phyloP scores from a whole-genome alignment of 2,113 vertebrate genomes.

The Epinephelus moara region DNA sequence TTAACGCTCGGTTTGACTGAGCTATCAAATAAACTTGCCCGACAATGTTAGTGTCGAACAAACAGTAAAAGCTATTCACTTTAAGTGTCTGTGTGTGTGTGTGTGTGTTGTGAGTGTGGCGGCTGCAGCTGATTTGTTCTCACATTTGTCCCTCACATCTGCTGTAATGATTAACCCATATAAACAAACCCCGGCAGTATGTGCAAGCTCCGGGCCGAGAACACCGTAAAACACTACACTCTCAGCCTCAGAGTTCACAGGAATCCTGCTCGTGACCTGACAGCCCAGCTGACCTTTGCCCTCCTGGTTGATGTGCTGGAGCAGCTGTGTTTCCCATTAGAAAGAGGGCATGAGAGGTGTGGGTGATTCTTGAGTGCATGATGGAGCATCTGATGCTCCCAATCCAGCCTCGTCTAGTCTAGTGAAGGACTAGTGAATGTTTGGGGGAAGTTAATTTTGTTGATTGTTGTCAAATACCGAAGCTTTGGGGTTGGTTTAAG shows the following conservation, averaged over 20 bases:
- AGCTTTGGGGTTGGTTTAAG: not conserved
- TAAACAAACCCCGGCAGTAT: conserved; percentile 27
- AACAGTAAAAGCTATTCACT: not conserved
- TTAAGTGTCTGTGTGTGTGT: not conserved
- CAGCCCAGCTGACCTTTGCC: conserved; percentile 49
- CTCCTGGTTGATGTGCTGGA: conserved; percentile 23
- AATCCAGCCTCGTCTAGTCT: not conserved
- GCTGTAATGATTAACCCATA: conserved; percentile 58
- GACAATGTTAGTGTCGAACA: not conserved
- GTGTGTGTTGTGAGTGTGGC: not conserved
- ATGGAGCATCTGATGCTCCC: not conserved
- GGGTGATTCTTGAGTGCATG: conserved; percentile 2
- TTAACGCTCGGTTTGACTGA: conserved; percentile 13
- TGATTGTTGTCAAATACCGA: no score
- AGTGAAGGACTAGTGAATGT: conserved; percentile 6
- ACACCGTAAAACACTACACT: conserved; percentile 40
- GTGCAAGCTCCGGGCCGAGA: not conserved
- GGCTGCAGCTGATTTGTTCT: conserved; percentile 21
- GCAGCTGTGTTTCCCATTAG: conserved; percentile 68
- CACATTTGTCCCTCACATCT: conserved; percentile 57
- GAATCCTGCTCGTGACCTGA: conserved; percentile 41
- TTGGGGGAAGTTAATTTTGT: not conserved
- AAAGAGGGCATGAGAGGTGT: not conserved
- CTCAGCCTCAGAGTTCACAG: conserved; percentile 7
- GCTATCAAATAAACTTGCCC: conserved; percentile 11